Evolutionary conservation across 1,140 invertebrate species (phyloP).

Genomic region (Leptestheria dahalacensis): DNA sequence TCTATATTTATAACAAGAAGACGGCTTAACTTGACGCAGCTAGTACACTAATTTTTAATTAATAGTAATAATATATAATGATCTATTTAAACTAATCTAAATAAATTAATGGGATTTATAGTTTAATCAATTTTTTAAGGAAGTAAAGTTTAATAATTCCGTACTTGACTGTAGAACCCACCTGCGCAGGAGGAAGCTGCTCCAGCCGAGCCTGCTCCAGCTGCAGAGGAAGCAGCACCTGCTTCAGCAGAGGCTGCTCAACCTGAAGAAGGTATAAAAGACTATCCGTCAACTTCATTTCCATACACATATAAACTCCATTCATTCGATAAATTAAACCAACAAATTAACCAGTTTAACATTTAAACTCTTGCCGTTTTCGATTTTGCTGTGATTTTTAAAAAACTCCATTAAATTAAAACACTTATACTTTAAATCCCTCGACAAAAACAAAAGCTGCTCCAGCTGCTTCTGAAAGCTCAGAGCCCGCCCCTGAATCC

Average conservation of each 20-base stretch:
- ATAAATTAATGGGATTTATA: too few relatives aligned
- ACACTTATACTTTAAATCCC: background rate
- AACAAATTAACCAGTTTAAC: too few relatives aligned
- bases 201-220: background rate
- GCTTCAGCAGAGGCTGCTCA: constrained; percentile 15
- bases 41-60: too few relatives aligned
- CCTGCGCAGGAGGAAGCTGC: background rate
- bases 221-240: constrained; percentile 16
- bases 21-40: too few relatives aligned
- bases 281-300: background rate
- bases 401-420: background rate
- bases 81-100: too few relatives aligned
- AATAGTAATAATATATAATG: too few relatives aligned
- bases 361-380: too few relatives aligned
- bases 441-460: background rate
- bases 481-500: background rate
- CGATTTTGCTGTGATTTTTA: too few relatives aligned
- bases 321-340: too few relatives aligned
- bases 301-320: too few relatives aligned
- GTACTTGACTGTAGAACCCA: background rate
- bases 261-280: background rate
- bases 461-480: background rate
- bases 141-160: background rate
- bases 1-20: too few relatives aligned
- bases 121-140: too few relatives aligned